phyloP scores from a whole-genome alignment of 2,113 vertebrate species.

The Indicator maculatus region DNA sequence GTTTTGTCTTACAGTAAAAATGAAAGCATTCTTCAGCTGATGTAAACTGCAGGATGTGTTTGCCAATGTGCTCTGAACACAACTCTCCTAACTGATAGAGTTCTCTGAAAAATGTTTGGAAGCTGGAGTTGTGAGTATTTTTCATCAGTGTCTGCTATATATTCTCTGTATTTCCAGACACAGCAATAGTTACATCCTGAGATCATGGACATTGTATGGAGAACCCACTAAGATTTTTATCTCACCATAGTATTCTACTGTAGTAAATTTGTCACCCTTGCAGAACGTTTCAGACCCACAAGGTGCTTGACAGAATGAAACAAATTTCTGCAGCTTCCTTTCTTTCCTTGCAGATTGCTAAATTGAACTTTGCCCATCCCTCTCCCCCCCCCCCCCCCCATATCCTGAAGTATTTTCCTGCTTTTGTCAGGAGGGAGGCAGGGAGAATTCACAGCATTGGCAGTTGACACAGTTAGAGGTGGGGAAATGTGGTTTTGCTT shows the following conservation, averaged over 20 bases:
- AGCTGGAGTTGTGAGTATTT: background rate
- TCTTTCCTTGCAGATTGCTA: background rate
- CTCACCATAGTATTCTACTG: background rate
- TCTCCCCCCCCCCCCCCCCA: background rate
- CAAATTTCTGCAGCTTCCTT: background rate
- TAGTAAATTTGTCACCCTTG: background rate
- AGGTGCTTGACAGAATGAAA: slow-evolving; percentile 25
- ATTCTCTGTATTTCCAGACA: background rate
- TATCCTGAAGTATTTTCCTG: slow-evolving; percentile 33
- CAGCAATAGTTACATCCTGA: background rate
- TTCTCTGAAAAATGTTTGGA: background rate
- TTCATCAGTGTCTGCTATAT: background rate
- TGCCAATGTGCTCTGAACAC: background rate
- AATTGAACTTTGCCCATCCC: background rate
- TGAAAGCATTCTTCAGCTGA: background rate
- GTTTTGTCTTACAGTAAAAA: background rate
- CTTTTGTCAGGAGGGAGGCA: slow-evolving; percentile 26
- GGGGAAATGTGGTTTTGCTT: background rate
- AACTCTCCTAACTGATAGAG: background rate
- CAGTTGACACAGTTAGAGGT: background rate
- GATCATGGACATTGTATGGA: background rate
- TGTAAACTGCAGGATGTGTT: background rate
- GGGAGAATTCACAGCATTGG: background rate
- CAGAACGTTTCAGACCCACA: background rate
- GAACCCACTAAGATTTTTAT: background rate